Percentiles rank a stretch among this genome's conserved stretches.
Evolutionary conservation across 1,140 invertebrate genomes (phyloP).

Genomic region (Octopus sinensis): DNA sequence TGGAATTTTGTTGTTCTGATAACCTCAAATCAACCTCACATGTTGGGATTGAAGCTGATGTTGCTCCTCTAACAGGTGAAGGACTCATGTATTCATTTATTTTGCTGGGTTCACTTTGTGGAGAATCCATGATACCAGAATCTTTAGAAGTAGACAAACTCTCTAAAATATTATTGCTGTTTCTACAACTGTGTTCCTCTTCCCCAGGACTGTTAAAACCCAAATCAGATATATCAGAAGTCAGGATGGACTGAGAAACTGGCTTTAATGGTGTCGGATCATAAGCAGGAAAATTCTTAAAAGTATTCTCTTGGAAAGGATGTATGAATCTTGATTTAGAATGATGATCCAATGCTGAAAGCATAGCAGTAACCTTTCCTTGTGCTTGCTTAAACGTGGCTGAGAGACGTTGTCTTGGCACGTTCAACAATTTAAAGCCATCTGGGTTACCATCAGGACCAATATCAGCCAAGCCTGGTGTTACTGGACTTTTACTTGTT

Average conservation of each 20-base stretch:
- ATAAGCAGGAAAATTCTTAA: neutral
- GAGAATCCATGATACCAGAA: constrained; percentile 25
- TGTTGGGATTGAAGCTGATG: neutral
- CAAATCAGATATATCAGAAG: neutral
- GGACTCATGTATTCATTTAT: constrained; percentile 12
- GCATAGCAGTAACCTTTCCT: constrained; percentile 17
- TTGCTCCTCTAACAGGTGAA: neutral
- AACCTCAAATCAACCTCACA: constrained; percentile 32
- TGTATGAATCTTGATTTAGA: constrained; percentile 7
- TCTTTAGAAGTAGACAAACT: constrained; percentile 21
- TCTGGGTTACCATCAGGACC: neutral
- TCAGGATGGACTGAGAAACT: neutral
- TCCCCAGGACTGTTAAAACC: constrained; percentile 4
- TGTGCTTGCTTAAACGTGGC: constrained; percentile 23
- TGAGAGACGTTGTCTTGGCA: constrained; percentile 12
- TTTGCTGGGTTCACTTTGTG: constrained; percentile 17
- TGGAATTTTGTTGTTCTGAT: constrained; percentile 49
- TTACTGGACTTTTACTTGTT: neutral
- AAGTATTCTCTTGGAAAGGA: neutral
- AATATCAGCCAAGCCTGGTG: neutral
- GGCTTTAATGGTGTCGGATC: neutral
- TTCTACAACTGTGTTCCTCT: neutral
- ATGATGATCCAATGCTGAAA: constrained; percentile 17
- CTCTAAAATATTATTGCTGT: neutral
- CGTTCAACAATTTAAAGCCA: neutral